Base-by-base conservation (phyloP, 1,140 invertebrate species). In the Eciton burchellii region DNA sequence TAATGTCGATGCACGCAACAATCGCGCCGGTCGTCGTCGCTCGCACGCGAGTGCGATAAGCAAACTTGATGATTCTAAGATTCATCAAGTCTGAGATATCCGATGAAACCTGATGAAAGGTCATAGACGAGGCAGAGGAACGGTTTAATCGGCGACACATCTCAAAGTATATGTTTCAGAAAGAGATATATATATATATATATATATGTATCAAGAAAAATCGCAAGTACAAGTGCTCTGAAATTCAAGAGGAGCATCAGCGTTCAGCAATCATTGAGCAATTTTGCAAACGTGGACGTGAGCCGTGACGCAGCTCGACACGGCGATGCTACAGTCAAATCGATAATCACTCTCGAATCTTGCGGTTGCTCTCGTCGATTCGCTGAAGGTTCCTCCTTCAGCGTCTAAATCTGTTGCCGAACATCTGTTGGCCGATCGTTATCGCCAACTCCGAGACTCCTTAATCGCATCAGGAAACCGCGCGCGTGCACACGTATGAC, bases 401-500 rank as follows among this genome's bases (percentile, higher is more conserved):
- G 35, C 35, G 29, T 29, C 45, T n/a, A 52, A 24, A 65, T 76
- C 45, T 76, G 73, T 49, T 24, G 12, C 62, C 45, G 29, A 41
- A 19, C 19, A 41, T n/a, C 1, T 12, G 19, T n/a, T n/a, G 12
- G n/a, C 41, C 16, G 14, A n/a, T 6, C 49, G 21, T 82, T 82
- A 82, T 76, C 59, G 35, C 16, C 8, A 35, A 49, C 29, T 70
- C 66, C 0, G 47, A 70, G 56, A 83, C 29, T 81, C 70, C 43
- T 65, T 83, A 81, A 68, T 70, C 82, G 21, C 49, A 79, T 83
- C 74, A 81, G 74, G 74, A 81, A 81, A 52, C 19, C 54, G 29
- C n/a, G 24, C 24, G 41, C 24, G 54, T 79, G 56, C 19, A 49
- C 49, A 74, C 6, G 43, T 73, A 54, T 29, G 68, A n/a, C 63